These are phyloP conservation scores for Myotis myotis DNA, from an alignment of 2,797 vertebrate species.

Conservation along the genomic window DNA sequence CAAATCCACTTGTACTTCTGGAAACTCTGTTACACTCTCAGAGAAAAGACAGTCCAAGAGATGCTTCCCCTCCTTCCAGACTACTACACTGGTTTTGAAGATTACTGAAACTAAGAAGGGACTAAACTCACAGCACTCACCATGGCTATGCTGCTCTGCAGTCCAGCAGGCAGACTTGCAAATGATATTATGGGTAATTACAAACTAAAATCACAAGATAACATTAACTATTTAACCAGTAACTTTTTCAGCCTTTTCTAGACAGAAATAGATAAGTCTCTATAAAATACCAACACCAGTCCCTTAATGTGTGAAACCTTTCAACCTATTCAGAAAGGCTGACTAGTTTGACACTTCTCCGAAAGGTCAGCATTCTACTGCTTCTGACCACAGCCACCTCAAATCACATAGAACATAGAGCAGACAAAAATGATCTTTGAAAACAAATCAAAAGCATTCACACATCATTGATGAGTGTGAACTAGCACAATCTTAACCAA, in stretches of 20 bases:
- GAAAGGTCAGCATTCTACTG: neutral
- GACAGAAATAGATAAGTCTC: neutral
- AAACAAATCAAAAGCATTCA: neutral
- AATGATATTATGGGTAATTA: neutral
- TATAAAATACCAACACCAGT: neutral
- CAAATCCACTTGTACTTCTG: neutral
- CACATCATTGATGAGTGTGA: neutral
- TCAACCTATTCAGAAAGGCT: neutral
- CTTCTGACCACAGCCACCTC: neutral
- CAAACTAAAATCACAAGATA: neutral
- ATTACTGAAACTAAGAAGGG: neutral
- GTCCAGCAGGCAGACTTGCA: neutral
- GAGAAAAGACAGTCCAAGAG: neutral
- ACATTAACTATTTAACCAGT: neutral
- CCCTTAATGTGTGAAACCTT: neutral
- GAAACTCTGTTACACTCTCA: neutral
- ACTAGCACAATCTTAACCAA: neutral
- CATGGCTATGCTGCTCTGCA: neutral
- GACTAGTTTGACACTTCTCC: neutral
- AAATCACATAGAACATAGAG: neutral
- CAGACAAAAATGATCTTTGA: neutral
- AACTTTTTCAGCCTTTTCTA: conserved; percentile 8
- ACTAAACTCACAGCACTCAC: neutral
- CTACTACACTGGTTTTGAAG: neutral
- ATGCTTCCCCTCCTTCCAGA: neutral